These are phyloP conservation scores for Lymantria monacha DNA, from an alignment of 2,888 invertebrate species.

Conservation along the genomic window DNA sequence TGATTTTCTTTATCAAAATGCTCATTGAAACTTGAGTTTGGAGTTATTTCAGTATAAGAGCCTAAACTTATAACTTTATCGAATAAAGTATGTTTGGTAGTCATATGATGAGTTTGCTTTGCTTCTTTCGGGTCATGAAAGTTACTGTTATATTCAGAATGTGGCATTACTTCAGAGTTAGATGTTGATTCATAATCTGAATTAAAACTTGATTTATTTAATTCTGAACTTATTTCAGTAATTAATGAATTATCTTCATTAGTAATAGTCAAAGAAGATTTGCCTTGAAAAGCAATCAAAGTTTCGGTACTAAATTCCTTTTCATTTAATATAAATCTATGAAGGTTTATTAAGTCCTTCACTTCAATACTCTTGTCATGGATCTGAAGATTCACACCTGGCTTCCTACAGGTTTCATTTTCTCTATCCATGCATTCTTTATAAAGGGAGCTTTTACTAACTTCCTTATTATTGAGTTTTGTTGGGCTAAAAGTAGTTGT, in stretches of 20 bases:
- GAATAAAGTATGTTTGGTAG: conserved; percentile 26
- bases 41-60: conserved; percentile 36
- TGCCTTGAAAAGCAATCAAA: conserved; percentile 21
- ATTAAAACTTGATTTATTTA: conserved; percentile 28
- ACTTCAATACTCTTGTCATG: conserved; percentile 14
- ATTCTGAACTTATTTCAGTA: conserved; percentile 43
- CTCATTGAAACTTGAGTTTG: conserved; percentile 33
- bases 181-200: conserved; percentile 35
- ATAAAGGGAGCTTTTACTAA: conserved; percentile 21
- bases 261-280: conserved; percentile 18
- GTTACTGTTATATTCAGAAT: neutral
- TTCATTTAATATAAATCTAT: conserved; percentile 12
- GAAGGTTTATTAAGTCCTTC: conserved; percentile 2
- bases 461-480: conserved; percentile 1
- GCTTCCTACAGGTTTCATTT: conserved; percentile 11
- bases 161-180: conserved; percentile 21
- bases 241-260: conserved; percentile 38
- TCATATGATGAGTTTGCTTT: conserved; percentile 6
- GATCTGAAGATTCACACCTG: conserved; percentile 24
- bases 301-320: conserved; percentile 35
- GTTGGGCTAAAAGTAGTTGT: conserved; percentile 27
- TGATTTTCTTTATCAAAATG: neutral
- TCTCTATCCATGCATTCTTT: conserved; percentile 26
- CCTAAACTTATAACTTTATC: conserved; percentile 45
- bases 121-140: neutral